A percentile compares a stretch with the other conserved stretches of the same genome.
Conservation (phyloP, 2,797 vertebrate genomes). For the Vespertilio murinus region DNA sequence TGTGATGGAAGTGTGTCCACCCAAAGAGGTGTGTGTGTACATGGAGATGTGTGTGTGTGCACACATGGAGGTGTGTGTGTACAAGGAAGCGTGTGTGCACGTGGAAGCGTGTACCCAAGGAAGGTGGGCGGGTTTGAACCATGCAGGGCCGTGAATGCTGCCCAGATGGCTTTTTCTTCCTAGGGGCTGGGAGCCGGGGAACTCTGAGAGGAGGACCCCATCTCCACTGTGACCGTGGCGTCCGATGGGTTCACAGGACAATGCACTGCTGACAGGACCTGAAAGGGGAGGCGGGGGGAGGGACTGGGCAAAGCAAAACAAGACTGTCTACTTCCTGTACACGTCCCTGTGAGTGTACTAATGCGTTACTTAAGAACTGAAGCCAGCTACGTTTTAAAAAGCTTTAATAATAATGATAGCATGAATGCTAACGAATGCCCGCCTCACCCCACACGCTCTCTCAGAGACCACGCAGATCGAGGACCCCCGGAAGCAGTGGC, state of each 20-base stretch:
- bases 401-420: neutral
- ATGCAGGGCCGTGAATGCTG: neutral
- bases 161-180: neutral
- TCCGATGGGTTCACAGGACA: neutral
- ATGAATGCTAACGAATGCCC: neutral
- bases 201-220: neutral
- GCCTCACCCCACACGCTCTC: slow-evolving; percentile 43
- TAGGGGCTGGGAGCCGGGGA: neutral
- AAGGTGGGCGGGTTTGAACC: neutral
- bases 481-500: slow-evolving; percentile 89
- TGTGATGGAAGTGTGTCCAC: no score
- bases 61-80: no score
- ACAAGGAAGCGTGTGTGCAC: neutral
- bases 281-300: neutral
- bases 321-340: neutral
- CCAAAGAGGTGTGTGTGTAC: no score
- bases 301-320: neutral
- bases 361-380: neutral
- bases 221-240: neutral
- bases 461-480: slow-evolving; percentile 91
- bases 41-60: no score
- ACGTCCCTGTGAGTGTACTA: neutral
- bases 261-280: neutral
- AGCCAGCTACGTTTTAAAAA: neutral
- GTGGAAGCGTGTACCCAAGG: no score